These are phyloP conservation scores for Sebastes variabilis DNA, from an alignment of 2,797 vertebrate genomes.

Conservation along the genomic window DNA sequence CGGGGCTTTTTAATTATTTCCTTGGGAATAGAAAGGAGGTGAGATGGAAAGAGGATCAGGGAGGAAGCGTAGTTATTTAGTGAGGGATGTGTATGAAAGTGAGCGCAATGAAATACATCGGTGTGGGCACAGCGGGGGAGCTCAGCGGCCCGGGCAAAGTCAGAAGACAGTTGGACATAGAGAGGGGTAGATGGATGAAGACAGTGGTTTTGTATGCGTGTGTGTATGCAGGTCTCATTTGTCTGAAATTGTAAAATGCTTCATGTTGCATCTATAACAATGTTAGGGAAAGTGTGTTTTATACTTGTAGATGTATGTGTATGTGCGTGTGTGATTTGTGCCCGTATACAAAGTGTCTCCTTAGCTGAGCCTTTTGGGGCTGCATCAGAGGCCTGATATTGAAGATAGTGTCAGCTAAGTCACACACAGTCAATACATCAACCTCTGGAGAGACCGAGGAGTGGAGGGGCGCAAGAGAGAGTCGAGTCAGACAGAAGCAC, in stretches of 20 bases:
- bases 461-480: not conserved
- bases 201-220: constrained; percentile 15
- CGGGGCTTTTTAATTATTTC: constrained; percentile 85
- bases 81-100: constrained; percentile 66
- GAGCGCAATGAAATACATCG: constrained; percentile 28
- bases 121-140: not conserved
- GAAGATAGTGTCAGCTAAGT: not conserved
- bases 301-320: not conserved
- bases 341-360: not conserved
- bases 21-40: constrained; percentile 80
- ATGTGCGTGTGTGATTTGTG: not conserved
- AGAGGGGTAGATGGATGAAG: not conserved
- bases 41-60: constrained; percentile 75
- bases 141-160: not conserved
- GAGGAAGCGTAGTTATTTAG: constrained; percentile 77
- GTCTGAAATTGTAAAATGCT: too few species aligned
- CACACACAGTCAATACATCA: not conserved
- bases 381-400: not conserved
- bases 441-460: not conserved
- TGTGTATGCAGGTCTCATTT: not conserved
- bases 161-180: not conserved
- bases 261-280: too few species aligned
- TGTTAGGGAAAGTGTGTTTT: too few species aligned
- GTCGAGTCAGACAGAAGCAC: not conserved
- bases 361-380: not conserved